These are phyloP conservation scores for Actenoides lindsayi DNA, from an alignment of 2,113 vertebrate species.

Conservation along the genomic window DNA sequence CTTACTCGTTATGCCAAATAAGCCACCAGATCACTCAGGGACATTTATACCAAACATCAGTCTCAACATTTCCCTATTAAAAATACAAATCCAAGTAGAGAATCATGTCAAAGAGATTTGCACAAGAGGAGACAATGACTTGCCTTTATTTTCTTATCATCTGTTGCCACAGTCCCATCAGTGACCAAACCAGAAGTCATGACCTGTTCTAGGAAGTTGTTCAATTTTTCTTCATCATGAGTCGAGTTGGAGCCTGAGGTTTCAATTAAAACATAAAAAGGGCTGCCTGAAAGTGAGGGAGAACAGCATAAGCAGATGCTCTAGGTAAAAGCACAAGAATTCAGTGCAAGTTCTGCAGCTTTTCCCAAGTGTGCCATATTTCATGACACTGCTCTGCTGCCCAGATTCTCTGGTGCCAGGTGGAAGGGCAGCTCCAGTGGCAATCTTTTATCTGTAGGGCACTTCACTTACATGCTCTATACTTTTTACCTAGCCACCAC, in stretches of 20 bases:
- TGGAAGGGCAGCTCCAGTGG: neutral
- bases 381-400: neutral
- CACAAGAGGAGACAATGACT: neutral
- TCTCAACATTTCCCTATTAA: neutral
- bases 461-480: neutral
- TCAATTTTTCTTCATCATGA: slow-evolving; percentile 91
- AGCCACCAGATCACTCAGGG: neutral
- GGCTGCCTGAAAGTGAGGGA: slow-evolving; percentile 77
- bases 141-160: slow-evolving; percentile 88
- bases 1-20: neutral
- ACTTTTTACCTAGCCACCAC: neutral
- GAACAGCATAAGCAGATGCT: neutral
- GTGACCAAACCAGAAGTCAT: slow-evolving; percentile 80
- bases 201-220: slow-evolving; percentile 82
- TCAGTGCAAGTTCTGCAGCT: neutral
- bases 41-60: accelerated
- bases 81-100: neutral
- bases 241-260: slow-evolving; percentile 84
- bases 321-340: neutral
- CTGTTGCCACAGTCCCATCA: slow-evolving; percentile 88
- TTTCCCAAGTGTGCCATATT: neutral
- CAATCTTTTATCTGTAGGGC: neutral
- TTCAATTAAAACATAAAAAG: slow-evolving; percentile 93
- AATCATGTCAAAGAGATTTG: neutral
- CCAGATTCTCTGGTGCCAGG: neutral